Evolutionary conservation across 2,888 invertebrate genomes (phyloP).

Genomic region (Drosophila limbata): DNA sequence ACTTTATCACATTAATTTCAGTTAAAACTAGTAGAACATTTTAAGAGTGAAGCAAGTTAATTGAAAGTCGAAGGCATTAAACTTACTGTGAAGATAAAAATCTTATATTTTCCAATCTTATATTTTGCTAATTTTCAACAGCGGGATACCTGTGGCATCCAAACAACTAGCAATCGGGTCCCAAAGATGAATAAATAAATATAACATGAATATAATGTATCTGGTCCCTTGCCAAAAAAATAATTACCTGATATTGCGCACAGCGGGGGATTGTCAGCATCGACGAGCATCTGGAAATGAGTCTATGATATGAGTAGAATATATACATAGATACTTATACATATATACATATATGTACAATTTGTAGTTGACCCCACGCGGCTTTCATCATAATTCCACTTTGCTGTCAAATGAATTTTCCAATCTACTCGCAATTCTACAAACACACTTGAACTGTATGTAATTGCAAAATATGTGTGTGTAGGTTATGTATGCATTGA

Average conservation of each 20-base stretch:
- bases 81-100: too few species aligned
- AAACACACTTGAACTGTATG: conserved; percentile 3
- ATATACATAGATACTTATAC: not conserved
- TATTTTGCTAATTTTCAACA: too few species aligned
- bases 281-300: conserved; percentile 43
- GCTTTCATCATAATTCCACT: conserved; percentile 48
- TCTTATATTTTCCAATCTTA: too few species aligned
- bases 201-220: conserved; percentile 14
- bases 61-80: too few species aligned
- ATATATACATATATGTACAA: not conserved
- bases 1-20: too few species aligned
- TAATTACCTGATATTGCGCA: conserved; percentile 61
- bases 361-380: conserved; percentile 53
- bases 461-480: conserved; percentile 33
- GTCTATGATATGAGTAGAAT: conserved; percentile 23
- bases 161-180: not conserved
- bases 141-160: conserved; percentile 36
- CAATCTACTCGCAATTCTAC: not conserved
- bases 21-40: too few species aligned
- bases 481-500: not conserved
- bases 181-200: conserved; percentile 10
- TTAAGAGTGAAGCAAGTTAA: too few species aligned
- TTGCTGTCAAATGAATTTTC: conserved; percentile 34
- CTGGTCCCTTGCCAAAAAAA: conserved; percentile 63
- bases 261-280: conserved; percentile 32